Percentiles rank a stretch among this genome's conserved stretches.
Conservation (phyloP, 1,140 invertebrate genomes). For the Spodoptera frugiperda region DNA sequence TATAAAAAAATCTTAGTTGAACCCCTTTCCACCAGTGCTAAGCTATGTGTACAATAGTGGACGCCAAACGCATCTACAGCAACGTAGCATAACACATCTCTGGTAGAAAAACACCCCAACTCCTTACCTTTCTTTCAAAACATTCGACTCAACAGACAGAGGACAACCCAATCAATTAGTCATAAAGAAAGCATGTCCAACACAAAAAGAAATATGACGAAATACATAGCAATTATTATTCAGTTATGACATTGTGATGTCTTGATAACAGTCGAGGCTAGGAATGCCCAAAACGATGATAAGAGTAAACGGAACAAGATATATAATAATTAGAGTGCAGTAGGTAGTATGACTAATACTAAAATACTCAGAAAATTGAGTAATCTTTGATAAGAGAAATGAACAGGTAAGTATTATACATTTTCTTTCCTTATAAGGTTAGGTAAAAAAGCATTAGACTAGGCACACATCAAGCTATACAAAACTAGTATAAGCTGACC, state of each 20-base stretch:
- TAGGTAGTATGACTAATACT: constrained; percentile 14
- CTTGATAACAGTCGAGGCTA: neutral
- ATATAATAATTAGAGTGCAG: neutral
- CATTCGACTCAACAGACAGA: no score
- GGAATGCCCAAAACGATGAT: constrained; percentile 10
- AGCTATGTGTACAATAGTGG: no score
- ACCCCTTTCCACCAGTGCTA: no score
- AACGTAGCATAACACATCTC: no score
- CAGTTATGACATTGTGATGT: neutral
- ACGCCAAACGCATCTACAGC: no score
- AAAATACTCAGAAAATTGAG: constrained; percentile 3
- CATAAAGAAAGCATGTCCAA: no score
- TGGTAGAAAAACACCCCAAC: no score
- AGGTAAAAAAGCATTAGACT: neutral
- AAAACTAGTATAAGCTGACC: no score
- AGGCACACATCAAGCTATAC: no score
- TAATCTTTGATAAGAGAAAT: constrained; percentile 23
- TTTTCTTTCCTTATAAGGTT: constrained; percentile 22
- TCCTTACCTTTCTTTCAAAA: no score
- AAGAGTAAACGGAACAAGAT: constrained; percentile 36
- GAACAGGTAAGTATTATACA: neutral
- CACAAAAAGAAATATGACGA: no score
- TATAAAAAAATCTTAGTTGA: no score
- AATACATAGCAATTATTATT: neutral
- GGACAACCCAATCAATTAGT: neutral